Evolutionary conservation across 2,113 vertebrate species (phyloP).

Genomic region (Thalassarche chlororhynchos): DNA sequence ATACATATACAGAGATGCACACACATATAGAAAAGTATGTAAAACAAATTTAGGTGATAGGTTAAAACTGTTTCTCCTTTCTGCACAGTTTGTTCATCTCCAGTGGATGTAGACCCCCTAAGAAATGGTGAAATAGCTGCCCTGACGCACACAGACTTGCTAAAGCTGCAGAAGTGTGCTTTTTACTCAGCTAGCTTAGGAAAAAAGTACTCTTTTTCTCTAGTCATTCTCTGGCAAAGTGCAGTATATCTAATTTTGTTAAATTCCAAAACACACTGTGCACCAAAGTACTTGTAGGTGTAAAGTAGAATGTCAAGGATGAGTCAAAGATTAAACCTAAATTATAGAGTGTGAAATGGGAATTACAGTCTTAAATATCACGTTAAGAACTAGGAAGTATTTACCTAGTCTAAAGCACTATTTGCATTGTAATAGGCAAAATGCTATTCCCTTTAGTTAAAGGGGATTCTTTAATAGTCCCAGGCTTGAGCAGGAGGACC

Average conservation of each 20-base stretch:
- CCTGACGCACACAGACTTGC: not conserved
- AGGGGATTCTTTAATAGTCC: not conserved
- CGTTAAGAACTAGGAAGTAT: conserved; percentile 60
- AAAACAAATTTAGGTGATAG: not conserved
- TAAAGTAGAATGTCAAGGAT: conserved; percentile 77
- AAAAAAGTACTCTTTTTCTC: conserved; percentile 18
- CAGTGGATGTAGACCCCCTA: not conserved
- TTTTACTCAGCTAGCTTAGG: not conserved
- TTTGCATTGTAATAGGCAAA: not conserved
- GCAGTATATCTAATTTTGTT: conserved; percentile 62
- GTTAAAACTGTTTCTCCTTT: not conserved
- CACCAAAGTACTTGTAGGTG: conserved; percentile 76
- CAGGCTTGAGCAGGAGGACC: not conserved
- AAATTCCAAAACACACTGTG: conserved; percentile 68
- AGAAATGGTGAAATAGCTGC: not conserved
- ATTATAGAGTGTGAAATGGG: conserved; percentile 68
- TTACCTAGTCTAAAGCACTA: conserved; percentile 45
- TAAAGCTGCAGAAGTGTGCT: not conserved
- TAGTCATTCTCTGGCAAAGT: conserved; percentile 47
- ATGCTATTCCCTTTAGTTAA: not conserved
- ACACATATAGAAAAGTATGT: not conserved
- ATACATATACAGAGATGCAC: not conserved
- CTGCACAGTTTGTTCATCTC: not conserved
- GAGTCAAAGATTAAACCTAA: conserved; percentile 81
- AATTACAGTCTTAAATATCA: conserved; percentile 67